A percentile compares a stretch with the other conserved stretches of the same genome.
Evolutionary conservation across 2,888 invertebrate genomes (phyloP).

Genomic region (Ariolimax columbianus): DNA sequence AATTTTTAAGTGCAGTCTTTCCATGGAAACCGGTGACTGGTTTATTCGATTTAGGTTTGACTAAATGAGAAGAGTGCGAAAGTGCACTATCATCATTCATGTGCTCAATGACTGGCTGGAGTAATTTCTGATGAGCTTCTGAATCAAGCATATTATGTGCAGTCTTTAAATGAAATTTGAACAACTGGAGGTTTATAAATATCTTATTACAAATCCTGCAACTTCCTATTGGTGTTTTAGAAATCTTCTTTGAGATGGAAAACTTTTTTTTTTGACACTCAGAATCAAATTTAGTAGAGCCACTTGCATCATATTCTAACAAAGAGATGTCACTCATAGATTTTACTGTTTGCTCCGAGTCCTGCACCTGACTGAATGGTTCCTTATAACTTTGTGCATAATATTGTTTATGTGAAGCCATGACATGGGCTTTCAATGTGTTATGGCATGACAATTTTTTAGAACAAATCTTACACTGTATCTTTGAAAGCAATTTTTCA

Average conservation of each 20-base stretch:
- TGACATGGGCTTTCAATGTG: background rate
- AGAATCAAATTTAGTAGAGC: background rate
- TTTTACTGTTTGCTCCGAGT: background rate
- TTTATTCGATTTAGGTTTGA: no score
- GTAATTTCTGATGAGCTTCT: background rate
- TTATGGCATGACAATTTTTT: background rate
- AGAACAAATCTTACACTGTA: background rate
- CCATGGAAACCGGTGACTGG: no score
- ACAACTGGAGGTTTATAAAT: background rate
- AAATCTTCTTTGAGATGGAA: background rate
- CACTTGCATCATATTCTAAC: background rate
- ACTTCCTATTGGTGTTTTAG: background rate
- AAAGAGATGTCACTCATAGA: background rate
- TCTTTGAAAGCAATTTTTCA: background rate
- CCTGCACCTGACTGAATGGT: background rate
- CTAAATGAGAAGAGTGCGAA: background rate
- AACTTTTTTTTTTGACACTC: no score
- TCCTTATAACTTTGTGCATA: background rate
- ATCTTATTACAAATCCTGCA: background rate
- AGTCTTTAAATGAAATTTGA: conserved; percentile 10
- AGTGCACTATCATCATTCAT: background rate
- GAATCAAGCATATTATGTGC: background rate
- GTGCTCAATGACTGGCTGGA: background rate
- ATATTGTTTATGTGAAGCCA: background rate
- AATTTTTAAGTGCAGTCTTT: background rate